Base-by-base conservation (phyloP, 2,113 vertebrate genomes). In the Triplophysa tibetana region DNA sequence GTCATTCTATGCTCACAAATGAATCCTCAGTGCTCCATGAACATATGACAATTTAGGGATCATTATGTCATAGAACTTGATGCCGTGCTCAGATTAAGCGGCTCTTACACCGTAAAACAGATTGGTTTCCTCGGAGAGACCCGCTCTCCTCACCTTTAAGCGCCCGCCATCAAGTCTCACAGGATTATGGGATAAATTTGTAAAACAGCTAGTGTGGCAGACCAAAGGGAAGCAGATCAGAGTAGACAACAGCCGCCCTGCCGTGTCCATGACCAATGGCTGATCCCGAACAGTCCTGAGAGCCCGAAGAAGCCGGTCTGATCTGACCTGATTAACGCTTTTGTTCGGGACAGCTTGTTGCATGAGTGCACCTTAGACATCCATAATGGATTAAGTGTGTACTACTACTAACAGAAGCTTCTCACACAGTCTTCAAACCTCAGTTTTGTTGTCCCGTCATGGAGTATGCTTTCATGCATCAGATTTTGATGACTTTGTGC, bases 251-350 rank as follows among this genome's bases (percentile, higher is more conserved):
- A 88, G 84, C 84, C 81, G 50, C 83, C 90, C 90, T 84, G 88
- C 87, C 86, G 91, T 86, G 87, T 84, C 87, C 80, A 64, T 86
- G 91, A 84, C 89, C 81, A 86, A 92, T 87, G 52, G 74, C 82
- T 88, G 23, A 81, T 84, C 87, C 77, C 81, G 75, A 84, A 79
- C 81, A 84, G 88, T 84, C 84, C 79, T 86, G 38, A 85, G 72
- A 88, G 90, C 77, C 85, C 84, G 33, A 86, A 87, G 89, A 89
- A 91, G 87, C 89, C 87, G 75, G 85, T 74, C 81, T 80, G 91
- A 93, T 91, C 93, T 89, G 88, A 75, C 90, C 88, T 92, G 88
- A 95, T 94, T 89, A 88, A 83, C 81, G 26, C 43, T 81, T 88
- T 92, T 91, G 88, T 90, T 80, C 87, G 77, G 56, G 83, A 78